These are phyloP conservation scores for Crocuta crocuta DNA, from an alignment of 2,113 vertebrate species.

Conservation along the genomic window DNA sequence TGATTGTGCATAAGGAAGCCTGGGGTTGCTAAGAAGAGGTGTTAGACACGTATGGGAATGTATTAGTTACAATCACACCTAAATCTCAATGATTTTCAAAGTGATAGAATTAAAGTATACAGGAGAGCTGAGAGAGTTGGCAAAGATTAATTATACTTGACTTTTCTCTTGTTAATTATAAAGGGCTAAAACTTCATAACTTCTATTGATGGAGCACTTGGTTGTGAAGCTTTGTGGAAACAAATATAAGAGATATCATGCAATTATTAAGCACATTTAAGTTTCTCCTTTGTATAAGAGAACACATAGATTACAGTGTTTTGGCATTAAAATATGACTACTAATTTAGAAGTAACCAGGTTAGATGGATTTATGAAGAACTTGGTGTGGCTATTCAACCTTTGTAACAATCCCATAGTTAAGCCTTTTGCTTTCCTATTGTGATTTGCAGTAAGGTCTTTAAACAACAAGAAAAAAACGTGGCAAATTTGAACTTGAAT, in stretches of 20 bases:
- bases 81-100: constrained; percentile 84
- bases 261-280: neutral
- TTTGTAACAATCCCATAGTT: neutral
- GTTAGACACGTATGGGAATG: constrained; percentile 89
- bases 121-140: constrained; percentile 75
- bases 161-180: constrained; percentile 69
- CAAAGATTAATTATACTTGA: constrained; percentile 67
- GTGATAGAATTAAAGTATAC: constrained; percentile 80
- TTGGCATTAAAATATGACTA: neutral
- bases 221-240: constrained; percentile 62
- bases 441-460: neutral
- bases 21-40: constrained; percentile 87
- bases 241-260: neutral
- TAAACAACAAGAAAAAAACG: neutral
- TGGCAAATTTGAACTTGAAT: neutral
- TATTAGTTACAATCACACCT: constrained; percentile 89
- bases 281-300: neutral
- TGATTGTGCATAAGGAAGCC: constrained; percentile 84
- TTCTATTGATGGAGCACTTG: neutral
- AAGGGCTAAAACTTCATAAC: neutral
- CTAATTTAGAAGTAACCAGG: neutral
- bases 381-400: neutral
- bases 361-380: neutral
- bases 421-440: neutral
- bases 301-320: neutral